Conservation (phyloP, 2,113 vertebrate genomes). For the Dipodomys merriami region DNA sequence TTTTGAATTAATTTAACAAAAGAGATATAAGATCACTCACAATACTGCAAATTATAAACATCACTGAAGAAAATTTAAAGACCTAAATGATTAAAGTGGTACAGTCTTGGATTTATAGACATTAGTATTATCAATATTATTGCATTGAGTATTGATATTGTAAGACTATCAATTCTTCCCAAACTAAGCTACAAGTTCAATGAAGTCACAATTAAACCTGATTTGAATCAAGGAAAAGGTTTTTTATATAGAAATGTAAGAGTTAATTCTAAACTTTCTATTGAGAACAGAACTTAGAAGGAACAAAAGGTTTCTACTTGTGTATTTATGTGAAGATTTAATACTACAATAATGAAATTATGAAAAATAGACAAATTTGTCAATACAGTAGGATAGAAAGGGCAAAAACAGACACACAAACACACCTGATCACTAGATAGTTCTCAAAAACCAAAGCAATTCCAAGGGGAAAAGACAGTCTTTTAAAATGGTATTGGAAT, state of each 20-base stretch:
- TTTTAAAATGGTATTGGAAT: too few species aligned
- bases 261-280: slow-evolving; percentile 42
- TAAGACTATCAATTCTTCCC: neutral
- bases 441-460: neutral
- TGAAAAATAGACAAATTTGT: neutral
- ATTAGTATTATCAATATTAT: neutral
- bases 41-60: slow-evolving; percentile 41
- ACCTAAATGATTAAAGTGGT: slow-evolving; percentile 31
- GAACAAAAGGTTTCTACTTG: neutral
- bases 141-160: slow-evolving; percentile 37
- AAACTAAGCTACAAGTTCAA: slow-evolving; percentile 18
- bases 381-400: neutral
- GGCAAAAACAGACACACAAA: neutral
- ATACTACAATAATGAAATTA: neutral
- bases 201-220: slow-evolving; percentile 26
- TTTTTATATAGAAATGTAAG: neutral
- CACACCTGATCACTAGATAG: neutral
- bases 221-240: neutral
- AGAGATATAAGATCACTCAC: neutral
- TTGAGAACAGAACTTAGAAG: neutral
- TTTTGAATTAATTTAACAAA: slow-evolving; percentile 52
- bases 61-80: slow-evolving; percentile 5
- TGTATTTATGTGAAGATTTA: slow-evolving; percentile 29
- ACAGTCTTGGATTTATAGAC: slow-evolving; percentile 21
- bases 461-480: neutral